These are phyloP conservation scores for Cygnus olor DNA, from an alignment of 2,797 vertebrate species.

Conservation along the genomic window DNA sequence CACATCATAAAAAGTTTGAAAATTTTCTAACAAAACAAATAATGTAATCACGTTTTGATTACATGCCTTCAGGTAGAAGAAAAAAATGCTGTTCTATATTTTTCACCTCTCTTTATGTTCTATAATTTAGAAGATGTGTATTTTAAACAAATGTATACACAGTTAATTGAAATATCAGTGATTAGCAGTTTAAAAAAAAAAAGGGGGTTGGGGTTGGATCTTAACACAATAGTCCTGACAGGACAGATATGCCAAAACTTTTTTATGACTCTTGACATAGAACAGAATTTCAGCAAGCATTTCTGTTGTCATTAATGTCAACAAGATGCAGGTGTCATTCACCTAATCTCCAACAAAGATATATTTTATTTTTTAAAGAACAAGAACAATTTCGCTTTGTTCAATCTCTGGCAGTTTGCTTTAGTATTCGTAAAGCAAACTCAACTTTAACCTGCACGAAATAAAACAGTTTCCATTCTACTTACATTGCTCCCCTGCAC, in stretches of 20 bases:
- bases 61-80: background rate
- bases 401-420: background rate
- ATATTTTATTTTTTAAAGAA: background rate
- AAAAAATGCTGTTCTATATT: background rate
- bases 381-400: background rate
- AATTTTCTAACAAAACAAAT: background rate
- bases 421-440: background rate
- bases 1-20: background rate
- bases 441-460: background rate
- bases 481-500: background rate
- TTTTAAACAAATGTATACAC: background rate
- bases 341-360: background rate
- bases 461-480: background rate
- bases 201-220: too few relatives aligned
- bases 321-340: background rate
- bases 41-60: background rate
- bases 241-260: background rate
- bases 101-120: background rate
- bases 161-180: background rate
- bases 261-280: background rate
- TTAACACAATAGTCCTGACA: background rate
- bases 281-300: background rate
- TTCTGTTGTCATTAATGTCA: background rate
- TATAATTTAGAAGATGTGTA: background rate
- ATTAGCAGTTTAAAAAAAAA: background rate